Base-by-base conservation (phyloP, 2,888 invertebrate genomes). In the Perithous albicinctus region DNA sequence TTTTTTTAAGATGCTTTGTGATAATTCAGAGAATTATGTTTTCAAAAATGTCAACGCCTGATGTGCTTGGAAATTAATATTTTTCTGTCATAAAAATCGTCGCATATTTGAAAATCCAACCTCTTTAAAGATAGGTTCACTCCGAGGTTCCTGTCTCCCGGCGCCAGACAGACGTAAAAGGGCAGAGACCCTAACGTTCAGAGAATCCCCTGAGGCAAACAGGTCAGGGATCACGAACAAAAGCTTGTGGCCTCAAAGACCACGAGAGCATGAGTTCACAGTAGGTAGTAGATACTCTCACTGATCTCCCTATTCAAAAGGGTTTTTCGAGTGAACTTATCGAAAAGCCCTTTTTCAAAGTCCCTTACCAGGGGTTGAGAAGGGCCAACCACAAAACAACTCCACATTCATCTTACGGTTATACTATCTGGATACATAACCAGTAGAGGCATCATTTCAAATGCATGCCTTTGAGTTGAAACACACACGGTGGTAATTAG, bases 181-280 rank as follows among this genome's bases (percentile, higher is more conserved):
- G 15, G 35, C 20, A 26, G 41, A 43, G 46, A 41, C 38, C 46
- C 41, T 32, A 23, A 46, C 23, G 10, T 15, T 10, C 41, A 32
- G 8, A 10, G 43, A 67, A 76, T 46, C 10, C 56, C 76, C 67
- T 15, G 32, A 20, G 76, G 67, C 67, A 23, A 56, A 20, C 43
- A 56, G 46, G 56, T 56, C 67, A 82, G 48, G 63, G 73, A 81
- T 80, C 69, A 81, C 74, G 87, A 87, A 87, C 87, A 87, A 87
- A 87, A 85, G 86, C 82, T 73, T 84, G 84, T 81, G 86, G 87
- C 84, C 85, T 85, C 77, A 48, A 20, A 15, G 78, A 87, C 18
- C 80, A 86, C 84, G 85, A 29, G 23, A 79, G 23, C 85, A 87
- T 75, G 32, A 82, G 69, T 4, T 2, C 0, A 1, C 38, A 77